phyloP scores from a whole-genome alignment of 2,113 vertebrate species.

The Brachypteracias leptosomus region DNA sequence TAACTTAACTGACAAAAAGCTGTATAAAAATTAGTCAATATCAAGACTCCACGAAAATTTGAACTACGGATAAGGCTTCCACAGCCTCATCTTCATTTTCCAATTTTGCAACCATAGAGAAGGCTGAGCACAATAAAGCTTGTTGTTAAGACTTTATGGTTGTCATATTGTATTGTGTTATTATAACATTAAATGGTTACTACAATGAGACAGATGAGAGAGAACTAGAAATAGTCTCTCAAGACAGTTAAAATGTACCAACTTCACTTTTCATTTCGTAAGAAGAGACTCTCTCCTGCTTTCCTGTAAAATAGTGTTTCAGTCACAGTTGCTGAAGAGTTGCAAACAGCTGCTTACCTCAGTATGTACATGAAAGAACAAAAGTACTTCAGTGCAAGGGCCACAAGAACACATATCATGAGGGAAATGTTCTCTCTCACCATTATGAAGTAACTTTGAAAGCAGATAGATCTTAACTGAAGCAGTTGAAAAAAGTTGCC shows the following conservation, averaged over 20 bases:
- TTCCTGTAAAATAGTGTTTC: slow-evolving; percentile 25
- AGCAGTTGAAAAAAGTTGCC: neutral
- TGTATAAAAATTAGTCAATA: neutral
- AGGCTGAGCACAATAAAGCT: neutral
- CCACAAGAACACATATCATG: neutral
- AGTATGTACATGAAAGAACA: neutral
- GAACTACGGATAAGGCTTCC: neutral
- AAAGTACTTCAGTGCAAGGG: neutral
- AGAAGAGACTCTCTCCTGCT: neutral
- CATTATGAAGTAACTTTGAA: neutral
- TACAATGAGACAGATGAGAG: slow-evolving; percentile 13
- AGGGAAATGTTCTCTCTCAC: neutral
- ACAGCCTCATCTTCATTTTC: neutral
- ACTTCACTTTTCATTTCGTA: slow-evolving; percentile 31
- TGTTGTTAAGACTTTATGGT: neutral
- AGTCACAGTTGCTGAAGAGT: neutral
- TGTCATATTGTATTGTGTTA: slow-evolving; percentile 12
- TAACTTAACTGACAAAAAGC: neutral
- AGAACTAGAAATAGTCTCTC: slow-evolving; percentile 18
- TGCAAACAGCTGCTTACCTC: neutral
- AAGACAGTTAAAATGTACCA: slow-evolving; percentile 22
- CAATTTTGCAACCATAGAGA: neutral
- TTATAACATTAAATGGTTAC: slow-evolving; percentile 14
- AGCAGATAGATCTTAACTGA: neutral
- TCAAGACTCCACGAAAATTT: neutral